Evolutionary conservation across 1,140 invertebrate genomes (phyloP).

Genomic region (Bombus confusus): DNA sequence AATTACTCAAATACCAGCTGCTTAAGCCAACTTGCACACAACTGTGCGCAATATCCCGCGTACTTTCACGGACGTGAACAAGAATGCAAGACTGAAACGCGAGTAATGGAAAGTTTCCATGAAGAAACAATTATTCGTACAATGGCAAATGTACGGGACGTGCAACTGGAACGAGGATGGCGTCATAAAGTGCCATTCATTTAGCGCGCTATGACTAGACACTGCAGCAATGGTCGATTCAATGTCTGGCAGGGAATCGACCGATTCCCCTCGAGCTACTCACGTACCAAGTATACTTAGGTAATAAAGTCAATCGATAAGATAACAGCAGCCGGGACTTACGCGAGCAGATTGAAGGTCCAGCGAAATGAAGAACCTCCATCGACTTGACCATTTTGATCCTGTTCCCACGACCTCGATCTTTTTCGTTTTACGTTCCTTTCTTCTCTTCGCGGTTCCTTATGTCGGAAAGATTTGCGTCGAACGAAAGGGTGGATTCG

Average conservation of each 20-base stretch:
- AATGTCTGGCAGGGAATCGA: conserved; percentile 36
- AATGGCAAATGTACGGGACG: conserved; percentile 26
- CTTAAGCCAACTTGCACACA: neutral
- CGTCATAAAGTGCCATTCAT: conserved; percentile 36
- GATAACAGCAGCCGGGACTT: conserved; percentile 36
- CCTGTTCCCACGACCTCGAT: neutral
- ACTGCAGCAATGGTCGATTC: conserved; percentile 26
- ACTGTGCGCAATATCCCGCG: neutral
- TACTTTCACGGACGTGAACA: neutral
- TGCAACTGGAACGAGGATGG: neutral
- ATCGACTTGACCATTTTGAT: conserved; percentile 10
- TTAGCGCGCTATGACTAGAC: conserved; percentile 17
- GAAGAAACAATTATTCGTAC: conserved; percentile 11
- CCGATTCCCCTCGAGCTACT: conserved; percentile 32
- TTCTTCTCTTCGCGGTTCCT: neutral
- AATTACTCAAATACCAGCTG: neutral
- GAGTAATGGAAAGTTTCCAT: conserved; percentile 37
- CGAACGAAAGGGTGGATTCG: neutral
- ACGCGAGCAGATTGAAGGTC: conserved; percentile 29
- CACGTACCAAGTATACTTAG: conserved; percentile 36
- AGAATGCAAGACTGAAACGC: neutral
- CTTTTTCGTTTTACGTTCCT: neutral
- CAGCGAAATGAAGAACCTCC: neutral
- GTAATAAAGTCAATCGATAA: conserved; percentile 50
- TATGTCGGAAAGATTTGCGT: neutral